A percentile compares a stretch with the other conserved stretches of the same genome.
phyloP scores from a whole-genome alignment of 2,797 vertebrate genomes.

The Silurus lanzhouensis region DNA sequence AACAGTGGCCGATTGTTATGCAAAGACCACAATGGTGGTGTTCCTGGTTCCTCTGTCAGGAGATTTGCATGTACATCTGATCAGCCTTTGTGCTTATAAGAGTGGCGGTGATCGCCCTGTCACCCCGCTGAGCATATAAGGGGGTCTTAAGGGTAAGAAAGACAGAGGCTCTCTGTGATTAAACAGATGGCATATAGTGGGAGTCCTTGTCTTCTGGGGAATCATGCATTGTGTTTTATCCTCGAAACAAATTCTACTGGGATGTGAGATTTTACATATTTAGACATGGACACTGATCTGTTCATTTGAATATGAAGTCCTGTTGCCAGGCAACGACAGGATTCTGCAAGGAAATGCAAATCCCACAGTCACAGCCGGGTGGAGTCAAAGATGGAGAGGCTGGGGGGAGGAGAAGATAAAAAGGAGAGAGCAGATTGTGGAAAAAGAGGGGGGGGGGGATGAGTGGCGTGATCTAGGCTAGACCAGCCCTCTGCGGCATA shows the following conservation, averaged over 20 bases:
- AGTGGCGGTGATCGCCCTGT: neutral
- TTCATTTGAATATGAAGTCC: constrained; percentile 1
- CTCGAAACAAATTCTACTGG: too few relatives aligned
- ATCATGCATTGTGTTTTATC: neutral
- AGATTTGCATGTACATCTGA: neutral
- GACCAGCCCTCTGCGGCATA: constrained; percentile 31
- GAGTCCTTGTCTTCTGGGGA: neutral
- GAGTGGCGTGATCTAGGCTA: constrained; percentile 30
- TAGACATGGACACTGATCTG: neutral
- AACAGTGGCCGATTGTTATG: neutral
- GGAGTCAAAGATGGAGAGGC: constrained; percentile 38
- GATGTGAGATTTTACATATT: neutral
- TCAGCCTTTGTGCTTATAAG: neutral
- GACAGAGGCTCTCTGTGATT: neutral
- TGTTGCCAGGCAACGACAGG: constrained; percentile 50
- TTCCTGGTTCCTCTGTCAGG: neutral
- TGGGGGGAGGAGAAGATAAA: neutral
- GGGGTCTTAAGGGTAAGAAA: neutral
- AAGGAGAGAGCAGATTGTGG: neutral
- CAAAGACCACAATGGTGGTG: neutral
- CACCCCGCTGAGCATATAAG: neutral
- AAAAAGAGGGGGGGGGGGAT: neutral
- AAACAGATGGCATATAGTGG: neutral
- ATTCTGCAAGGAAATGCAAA: constrained; percentile 37
- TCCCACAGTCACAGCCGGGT: constrained; percentile 45